These are phyloP conservation scores for Eupithecia exiguata DNA, from an alignment of 2,888 invertebrate species.

Conservation along the genomic window DNA sequence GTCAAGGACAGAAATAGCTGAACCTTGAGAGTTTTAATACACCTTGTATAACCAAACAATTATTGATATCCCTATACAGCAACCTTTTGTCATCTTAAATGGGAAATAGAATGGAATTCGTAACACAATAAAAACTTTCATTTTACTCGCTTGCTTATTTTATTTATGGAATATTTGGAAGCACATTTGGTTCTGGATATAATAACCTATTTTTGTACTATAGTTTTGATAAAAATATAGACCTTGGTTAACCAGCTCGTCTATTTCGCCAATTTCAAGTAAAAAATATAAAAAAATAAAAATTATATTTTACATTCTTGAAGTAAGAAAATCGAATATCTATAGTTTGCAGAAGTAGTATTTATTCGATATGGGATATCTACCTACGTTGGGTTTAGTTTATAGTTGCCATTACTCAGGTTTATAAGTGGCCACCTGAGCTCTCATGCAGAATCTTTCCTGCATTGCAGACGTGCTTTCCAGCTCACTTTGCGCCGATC, in stretches of 20 bases:
- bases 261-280: no score
- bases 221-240: not conserved
- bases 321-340: no score
- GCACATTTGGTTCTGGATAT: not conserved
- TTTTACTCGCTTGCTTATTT: not conserved
- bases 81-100: not conserved
- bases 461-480: constrained; percentile 57
- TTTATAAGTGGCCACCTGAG: constrained; percentile 58
- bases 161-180: not conserved
- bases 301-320: no score
- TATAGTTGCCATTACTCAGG: constrained; percentile 63
- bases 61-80: not conserved
- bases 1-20: not conserved
- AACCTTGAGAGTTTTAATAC: not conserved
- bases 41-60: not conserved
- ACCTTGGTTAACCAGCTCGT: not conserved
- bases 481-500: not conserved
- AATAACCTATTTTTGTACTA: no score
- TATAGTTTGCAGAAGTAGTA: constrained; percentile 24
- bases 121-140: not conserved
- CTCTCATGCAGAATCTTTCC: constrained; percentile 57
- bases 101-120: not conserved
- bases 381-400: constrained; percentile 52
- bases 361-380: constrained; percentile 44
- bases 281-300: no score